Evolutionary conservation across 2,797 vertebrate species (phyloP), one percentile per base, ranked within the genome.

Genomic region (Naso thynnoides): DNA sequence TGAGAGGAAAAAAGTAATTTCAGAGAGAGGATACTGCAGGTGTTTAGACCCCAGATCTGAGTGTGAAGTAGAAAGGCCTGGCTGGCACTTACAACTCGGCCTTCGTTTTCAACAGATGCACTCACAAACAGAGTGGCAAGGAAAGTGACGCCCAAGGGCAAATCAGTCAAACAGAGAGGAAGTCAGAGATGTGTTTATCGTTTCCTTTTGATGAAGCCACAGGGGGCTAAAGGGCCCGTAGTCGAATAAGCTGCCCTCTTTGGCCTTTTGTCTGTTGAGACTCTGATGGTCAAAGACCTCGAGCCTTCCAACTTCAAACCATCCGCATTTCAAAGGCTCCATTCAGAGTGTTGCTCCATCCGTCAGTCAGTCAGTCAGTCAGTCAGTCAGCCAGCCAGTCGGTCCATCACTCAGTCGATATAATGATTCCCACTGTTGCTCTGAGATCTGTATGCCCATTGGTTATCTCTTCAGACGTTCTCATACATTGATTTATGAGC

Each of bases 401-500:
- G 64, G 70, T 84, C 89, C 88, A 85, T 91, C 86, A 88, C 70
- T 88, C 82, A 90, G 91, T 92, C 90, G 62, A 92, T 92, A 91
- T 91, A 92, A 88, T 73, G 89, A 93, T 89, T 86, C 73, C 63
- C 65, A 60, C 56, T 63, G 4, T 75, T 74, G 86, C 82, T 90
- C 89, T 79, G 39, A 86, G 87, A 86, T 89, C 79, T 86, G 81
- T 58, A 79, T 86, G 83, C 84, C 88, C 84, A 89, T 67, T 85
- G 88, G 88, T 92, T 92, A 88, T 83, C 86, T 88, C 90, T 75
- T 56, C 36, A 62, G 70, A 78, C 74, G 86, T 78, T 61, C 88
- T 92, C 91, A 92, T 93, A 65, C 91, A 92, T 93, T 86, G 8
- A 93, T 93, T 84, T 81, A 91, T 91, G 88, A 91, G 84, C 78